These are phyloP conservation scores for Drosophila varians DNA, from an alignment of 1,140 invertebrate genomes.

Conservation along the genomic window DNA sequence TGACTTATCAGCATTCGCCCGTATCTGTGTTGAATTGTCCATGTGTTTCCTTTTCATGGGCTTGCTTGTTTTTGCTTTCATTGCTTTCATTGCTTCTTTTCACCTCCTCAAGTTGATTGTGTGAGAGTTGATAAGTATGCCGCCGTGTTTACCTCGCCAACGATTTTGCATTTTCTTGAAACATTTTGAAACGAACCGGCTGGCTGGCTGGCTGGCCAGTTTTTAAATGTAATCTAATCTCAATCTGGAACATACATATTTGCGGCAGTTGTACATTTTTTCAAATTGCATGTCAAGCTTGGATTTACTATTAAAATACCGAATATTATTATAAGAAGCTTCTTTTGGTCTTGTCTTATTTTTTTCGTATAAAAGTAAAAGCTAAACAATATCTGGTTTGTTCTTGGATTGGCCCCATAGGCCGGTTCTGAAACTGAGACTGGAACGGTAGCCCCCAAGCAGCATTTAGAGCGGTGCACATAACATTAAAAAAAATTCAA, in stretches of 20 bases:
- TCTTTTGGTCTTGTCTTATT: too few relatives aligned
- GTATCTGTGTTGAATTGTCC: constrained; percentile 4
- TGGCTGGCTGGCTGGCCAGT: not conserved
- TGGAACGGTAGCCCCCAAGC: constrained; percentile 42
- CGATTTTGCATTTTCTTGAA: constrained; percentile 36
- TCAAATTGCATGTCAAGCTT: not conserved
- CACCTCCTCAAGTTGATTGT: constrained; percentile 41
- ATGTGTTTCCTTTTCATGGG: constrained; percentile 26
- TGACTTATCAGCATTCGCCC: constrained; percentile 62
- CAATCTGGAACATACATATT: not conserved
- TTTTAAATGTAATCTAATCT: not conserved
- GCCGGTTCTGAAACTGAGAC: constrained; percentile 38
- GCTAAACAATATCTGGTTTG: constrained; percentile 42
- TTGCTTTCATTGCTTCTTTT: constrained; percentile 20
- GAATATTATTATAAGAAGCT: too few relatives aligned
- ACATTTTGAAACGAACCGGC: not conserved
- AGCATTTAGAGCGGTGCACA: constrained; percentile 41
- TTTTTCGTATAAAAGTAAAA: constrained; percentile 22
- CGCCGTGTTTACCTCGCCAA: constrained; percentile 18
- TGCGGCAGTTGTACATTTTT: not conserved
- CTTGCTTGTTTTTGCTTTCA: constrained; percentile 5
- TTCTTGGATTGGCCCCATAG: constrained; percentile 36
- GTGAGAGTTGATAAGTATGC: constrained; percentile 18
- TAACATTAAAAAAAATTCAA: constrained; percentile 12
- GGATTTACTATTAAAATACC: too few relatives aligned